Evolutionary conservation across 2,888 invertebrate genomes (phyloP).

Genomic region (Alloscopus bannaensis): DNA sequence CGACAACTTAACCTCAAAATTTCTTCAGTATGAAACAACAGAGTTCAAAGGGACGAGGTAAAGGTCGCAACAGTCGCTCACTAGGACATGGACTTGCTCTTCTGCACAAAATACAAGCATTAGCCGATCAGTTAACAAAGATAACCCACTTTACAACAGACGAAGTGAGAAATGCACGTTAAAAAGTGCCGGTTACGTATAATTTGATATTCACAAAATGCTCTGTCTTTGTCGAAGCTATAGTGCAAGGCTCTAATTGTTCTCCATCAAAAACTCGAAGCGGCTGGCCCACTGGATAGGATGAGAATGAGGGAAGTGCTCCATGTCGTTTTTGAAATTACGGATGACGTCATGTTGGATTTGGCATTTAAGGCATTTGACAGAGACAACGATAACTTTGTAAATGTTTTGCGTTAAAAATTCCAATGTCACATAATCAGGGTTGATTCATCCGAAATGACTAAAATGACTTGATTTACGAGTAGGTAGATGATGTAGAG

Average conservation of each 20-base stretch:
- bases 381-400: slow-evolving; percentile 28
- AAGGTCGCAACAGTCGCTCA: slow-evolving; percentile 6
- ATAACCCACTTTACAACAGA: slow-evolving; percentile 35
- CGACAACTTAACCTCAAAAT: too few relatives aligned
- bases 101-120: too few relatives aligned
- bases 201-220: neutral
- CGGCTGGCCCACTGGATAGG: slow-evolving; percentile 23
- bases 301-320: slow-evolving; percentile 47
- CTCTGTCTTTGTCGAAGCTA: slow-evolving; percentile 25
- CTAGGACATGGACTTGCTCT: slow-evolving; percentile 1
- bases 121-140: slow-evolving; percentile 36
- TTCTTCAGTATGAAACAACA: too few relatives aligned
- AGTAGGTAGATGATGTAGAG: slow-evolving; percentile 39
- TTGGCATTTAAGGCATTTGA: slow-evolving; percentile 52
- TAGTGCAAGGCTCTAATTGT: slow-evolving; percentile 32
- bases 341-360: slow-evolving; percentile 54
- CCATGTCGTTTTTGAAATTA: slow-evolving; percentile 43
- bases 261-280: slow-evolving; percentile 29
- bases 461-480: too few relatives aligned
- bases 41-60: too few relatives aligned
- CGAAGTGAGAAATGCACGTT: slow-evolving; percentile 35
- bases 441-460: too few relatives aligned
- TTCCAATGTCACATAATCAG: neutral
- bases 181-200: too few relatives aligned
- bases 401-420: slow-evolving; percentile 14